These are phyloP conservation scores for Spilogale gracilis DNA, from an alignment of 2,113 vertebrate genomes.

Conservation along the genomic window DNA sequence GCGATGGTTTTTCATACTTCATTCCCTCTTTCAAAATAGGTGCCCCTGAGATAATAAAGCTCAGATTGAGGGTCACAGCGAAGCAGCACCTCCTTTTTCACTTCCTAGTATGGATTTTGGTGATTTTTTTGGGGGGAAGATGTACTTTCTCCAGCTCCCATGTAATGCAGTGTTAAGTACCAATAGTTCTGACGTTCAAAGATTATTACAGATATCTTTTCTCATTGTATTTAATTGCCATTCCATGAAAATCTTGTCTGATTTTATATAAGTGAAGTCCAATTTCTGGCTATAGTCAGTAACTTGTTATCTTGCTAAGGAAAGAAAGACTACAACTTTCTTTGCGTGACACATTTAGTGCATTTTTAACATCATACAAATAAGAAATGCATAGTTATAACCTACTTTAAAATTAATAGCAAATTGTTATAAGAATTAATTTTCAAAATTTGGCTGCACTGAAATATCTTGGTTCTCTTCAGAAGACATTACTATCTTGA, in stretches of 20 bases:
- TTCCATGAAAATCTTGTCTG: background rate
- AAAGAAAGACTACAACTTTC: background rate
- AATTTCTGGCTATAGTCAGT: background rate
- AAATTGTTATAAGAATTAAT: background rate
- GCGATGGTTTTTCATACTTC: background rate
- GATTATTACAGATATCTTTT: background rate
- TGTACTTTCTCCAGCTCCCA: background rate
- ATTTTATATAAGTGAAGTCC: background rate
- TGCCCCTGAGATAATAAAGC: background rate
- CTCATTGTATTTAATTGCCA: background rate
- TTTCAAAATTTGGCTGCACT: background rate
- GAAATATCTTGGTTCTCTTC: background rate
- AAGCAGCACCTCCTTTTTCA: background rate
- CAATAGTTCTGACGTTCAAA: slow-evolving; percentile 14
- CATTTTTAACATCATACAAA: background rate
- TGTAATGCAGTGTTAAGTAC: background rate
- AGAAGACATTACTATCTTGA: background rate
- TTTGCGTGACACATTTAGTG: background rate
- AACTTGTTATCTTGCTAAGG: background rate
- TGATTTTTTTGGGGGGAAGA: background rate
- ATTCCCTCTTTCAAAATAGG: background rate
- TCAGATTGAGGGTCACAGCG: background rate
- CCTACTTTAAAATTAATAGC: background rate
- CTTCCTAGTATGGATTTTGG: background rate
- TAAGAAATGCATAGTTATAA: background rate